A percentile compares a stretch with the other conserved stretches of the same genome.
These are phyloP conservation scores for Lepidocolaptes lacrymiger DNA, from an alignment of 2,797 vertebrate genomes.

Conservation along the genomic window DNA sequence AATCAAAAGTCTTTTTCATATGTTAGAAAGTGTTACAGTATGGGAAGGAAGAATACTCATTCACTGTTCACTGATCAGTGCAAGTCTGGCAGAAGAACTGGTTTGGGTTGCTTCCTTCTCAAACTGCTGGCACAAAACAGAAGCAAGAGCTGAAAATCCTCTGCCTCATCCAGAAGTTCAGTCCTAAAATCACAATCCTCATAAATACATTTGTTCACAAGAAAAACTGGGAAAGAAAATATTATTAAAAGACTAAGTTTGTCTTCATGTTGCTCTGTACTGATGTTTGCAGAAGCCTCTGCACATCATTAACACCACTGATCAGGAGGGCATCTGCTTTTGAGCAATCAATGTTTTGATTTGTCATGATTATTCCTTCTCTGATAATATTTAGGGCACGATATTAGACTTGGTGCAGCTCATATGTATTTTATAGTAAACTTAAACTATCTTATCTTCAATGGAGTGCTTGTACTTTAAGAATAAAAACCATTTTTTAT, in stretches of 20 bases:
- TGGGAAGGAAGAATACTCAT: fast-evolving
- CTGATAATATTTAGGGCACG: background rate
- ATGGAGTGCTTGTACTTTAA: background rate
- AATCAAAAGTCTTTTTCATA: background rate
- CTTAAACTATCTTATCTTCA: background rate
- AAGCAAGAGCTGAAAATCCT: background rate
- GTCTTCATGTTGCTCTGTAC: background rate
- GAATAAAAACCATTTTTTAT: background rate
- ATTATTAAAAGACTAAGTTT: background rate
- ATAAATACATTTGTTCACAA: background rate
- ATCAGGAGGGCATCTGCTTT: background rate
- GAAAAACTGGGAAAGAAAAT: background rate
- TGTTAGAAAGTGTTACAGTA: background rate
- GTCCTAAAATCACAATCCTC: background rate
- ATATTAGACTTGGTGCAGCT: background rate
- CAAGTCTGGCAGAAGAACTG: background rate
- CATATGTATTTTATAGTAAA: background rate
- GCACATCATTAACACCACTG: background rate
- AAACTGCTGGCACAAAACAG: background rate
- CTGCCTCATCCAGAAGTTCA: background rate
- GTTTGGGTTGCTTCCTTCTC: background rate
- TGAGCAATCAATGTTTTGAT: background rate
- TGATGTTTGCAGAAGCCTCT: background rate
- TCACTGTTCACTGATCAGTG: background rate
- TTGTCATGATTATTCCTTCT: background rate